These are phyloP conservation scores for Amblyraja radiata DNA, from an alignment of 2,797 vertebrate species.

Conservation along the genomic window DNA sequence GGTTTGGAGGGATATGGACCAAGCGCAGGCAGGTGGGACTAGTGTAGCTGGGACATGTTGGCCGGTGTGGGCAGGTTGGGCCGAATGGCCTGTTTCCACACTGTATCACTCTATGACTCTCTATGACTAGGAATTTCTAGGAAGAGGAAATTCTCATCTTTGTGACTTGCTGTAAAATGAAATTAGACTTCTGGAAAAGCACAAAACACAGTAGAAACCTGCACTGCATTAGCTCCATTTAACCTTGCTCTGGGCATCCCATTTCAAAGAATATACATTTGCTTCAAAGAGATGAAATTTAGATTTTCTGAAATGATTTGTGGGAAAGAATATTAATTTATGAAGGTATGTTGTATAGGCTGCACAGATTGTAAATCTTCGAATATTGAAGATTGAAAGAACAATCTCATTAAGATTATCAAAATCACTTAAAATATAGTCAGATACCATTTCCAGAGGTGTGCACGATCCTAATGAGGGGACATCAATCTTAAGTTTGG, in stretches of 20 bases:
- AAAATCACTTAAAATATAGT: neutral
- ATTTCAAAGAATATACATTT: neutral
- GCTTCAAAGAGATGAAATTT: neutral
- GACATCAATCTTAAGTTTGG: neutral
- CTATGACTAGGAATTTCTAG: neutral
- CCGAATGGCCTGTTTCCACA: no score
- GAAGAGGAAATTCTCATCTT: neutral
- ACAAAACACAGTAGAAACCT: neutral
- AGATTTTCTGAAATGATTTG: neutral
- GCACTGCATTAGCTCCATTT: neutral
- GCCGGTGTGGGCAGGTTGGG: no score
- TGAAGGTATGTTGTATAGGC: neutral
- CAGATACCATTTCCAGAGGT: neutral
- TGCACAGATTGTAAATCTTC: neutral
- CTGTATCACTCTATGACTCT: no score
- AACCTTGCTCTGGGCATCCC: neutral
- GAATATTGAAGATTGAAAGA: neutral
- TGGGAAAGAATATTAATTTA: neutral
- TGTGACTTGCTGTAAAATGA: neutral
- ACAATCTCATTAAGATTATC: neutral
- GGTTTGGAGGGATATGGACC: no score
- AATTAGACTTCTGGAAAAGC: neutral
- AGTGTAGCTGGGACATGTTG: no score
- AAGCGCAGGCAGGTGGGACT: no score
- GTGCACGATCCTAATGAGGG: neutral